phyloP scores from a whole-genome alignment of 2,888 invertebrate species.

The Prosopocoilus inquinatus region DNA sequence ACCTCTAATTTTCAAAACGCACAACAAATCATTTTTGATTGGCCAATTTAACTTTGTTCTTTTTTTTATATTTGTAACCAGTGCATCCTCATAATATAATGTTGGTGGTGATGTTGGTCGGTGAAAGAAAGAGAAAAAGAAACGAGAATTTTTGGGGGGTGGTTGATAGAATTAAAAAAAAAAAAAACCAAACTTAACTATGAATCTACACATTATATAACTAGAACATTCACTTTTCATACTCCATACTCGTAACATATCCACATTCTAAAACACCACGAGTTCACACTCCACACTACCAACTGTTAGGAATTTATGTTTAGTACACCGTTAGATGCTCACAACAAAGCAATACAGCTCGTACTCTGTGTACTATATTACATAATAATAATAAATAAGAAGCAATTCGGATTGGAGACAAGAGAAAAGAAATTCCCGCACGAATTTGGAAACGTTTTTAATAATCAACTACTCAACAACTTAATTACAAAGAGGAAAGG shows the following conservation, averaged over 20 bases:
- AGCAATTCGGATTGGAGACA: neutral
- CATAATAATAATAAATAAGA: conserved; percentile 4
- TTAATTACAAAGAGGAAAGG: conserved; percentile 11
- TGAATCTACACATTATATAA: conserved; percentile 27
- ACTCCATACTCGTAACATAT: conserved; percentile 20
- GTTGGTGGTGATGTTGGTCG: no score
- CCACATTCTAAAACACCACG: conserved; percentile 16
- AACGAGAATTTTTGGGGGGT: no score
- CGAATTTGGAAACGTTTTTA: conserved; percentile 13
- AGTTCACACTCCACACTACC: conserved; percentile 14
- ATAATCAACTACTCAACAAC: conserved; percentile 8
- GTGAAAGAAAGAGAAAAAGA: no score
- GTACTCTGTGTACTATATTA: conserved; percentile 13
- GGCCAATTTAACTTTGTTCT: no score
- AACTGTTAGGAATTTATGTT: conserved; percentile 5
- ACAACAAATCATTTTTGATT: no score
- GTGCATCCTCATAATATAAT: no score
- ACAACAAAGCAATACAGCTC: conserved; percentile 16
- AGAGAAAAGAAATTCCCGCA: conserved; percentile 1
- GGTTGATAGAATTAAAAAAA: conserved; percentile 18
- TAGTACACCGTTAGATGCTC: neutral
- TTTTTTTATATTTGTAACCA: no score
- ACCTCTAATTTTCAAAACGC: no score
- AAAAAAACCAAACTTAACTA: conserved; percentile 23
- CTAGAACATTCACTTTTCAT: conserved; percentile 28